Base-by-base conservation (phyloP, 2,113 vertebrate species). In the Lamprotornis superbus region DNA sequence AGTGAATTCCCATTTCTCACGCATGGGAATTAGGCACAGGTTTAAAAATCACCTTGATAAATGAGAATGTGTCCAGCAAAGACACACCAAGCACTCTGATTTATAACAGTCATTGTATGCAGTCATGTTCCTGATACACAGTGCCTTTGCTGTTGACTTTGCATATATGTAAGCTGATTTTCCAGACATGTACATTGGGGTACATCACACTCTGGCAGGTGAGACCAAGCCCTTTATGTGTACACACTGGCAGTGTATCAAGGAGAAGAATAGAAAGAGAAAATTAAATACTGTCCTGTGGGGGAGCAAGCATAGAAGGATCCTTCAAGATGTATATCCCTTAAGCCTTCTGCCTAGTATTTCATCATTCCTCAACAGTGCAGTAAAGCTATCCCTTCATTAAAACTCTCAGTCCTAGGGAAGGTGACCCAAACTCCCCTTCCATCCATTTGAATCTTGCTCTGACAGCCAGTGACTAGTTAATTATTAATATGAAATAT, bases 401-500 rank as follows among this genome's bases (percentile, higher is more conserved):
- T 97, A 97, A 95, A 69, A 79, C 87, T 94, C 84, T 89, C 57
- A 89, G 94, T 82, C 89, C 92, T 93, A 95, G 92, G 68, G 95
- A 97, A 97, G 95, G 96, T 95, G 97, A 97, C 97, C 96, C 93
- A 93, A 78, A 47, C 80, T 97, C 93, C 89, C 90, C 78, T 97
- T 96, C 94, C 92, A 93, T 96, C 87, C 93, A 94, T 97, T 90
- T 97, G 97, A 97, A 95, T 96, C 91, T 95, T 92, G 89, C 90
- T 97, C 82, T 95, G 92, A 97, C 91, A 97, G 92, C 90, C 90
- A 53, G 92, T 90, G 74, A 93, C 95, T 94, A 96, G 93, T 98
- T 96, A 97, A 97, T 97, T 97, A 97, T 98, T 98, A 96, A 98
- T 95, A 92, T 90, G 95, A 97, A 98, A 87, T 97, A 97, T 96